These are phyloP conservation scores for Acrocyrtus sp. DNA, from an alignment of 2,888 invertebrate species.

Conservation along the genomic window DNA sequence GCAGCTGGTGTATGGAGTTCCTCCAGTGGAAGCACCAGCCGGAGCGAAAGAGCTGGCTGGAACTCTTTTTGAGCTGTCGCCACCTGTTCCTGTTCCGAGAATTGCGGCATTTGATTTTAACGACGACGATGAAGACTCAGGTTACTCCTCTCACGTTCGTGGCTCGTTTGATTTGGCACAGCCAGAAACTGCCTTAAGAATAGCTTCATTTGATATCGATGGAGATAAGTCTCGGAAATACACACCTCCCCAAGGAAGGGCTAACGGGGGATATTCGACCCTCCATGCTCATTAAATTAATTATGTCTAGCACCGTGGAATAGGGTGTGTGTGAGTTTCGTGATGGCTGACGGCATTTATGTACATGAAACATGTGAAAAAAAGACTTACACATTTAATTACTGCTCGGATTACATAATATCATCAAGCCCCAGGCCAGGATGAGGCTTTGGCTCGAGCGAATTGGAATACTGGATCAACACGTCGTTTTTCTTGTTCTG, in stretches of 20 bases:
- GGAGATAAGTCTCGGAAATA: slow-evolving; percentile 30
- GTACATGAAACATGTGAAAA: too few species aligned
- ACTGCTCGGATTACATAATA: too few species aligned
- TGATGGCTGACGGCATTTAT: too few species aligned
- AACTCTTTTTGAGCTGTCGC: slow-evolving; percentile 19
- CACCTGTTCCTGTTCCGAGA: slow-evolving; percentile 27
- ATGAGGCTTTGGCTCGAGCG: too few species aligned
- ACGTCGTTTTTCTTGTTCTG: too few species aligned
- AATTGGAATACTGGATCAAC: too few species aligned
- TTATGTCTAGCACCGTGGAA: too few species aligned
- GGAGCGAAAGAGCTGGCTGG: slow-evolving; percentile 14
- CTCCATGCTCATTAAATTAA: too few species aligned
- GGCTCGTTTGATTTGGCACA: slow-evolving; percentile 17
- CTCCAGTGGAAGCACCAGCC: slow-evolving; percentile 17
- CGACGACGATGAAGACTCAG: slow-evolving; percentile 9
- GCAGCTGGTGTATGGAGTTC: slow-evolving; percentile 15
- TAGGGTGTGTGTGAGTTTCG: too few species aligned
- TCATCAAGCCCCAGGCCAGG: too few species aligned
- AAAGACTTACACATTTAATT: too few species aligned
- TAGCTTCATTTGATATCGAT: slow-evolving; percentile 49
- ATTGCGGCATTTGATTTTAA: slow-evolving; percentile 34
- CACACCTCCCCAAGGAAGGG: slow-evolving; percentile 14
- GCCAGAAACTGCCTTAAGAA: slow-evolving; percentile 40
- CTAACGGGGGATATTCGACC: not conserved
- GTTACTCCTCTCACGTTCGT: slow-evolving; percentile 1